A percentile compares a stretch with the other conserved stretches of the same genome.
These are phyloP conservation scores for Thinocorus orbignyianus DNA, from an alignment of 2,113 vertebrate species.

Conservation along the genomic window DNA sequence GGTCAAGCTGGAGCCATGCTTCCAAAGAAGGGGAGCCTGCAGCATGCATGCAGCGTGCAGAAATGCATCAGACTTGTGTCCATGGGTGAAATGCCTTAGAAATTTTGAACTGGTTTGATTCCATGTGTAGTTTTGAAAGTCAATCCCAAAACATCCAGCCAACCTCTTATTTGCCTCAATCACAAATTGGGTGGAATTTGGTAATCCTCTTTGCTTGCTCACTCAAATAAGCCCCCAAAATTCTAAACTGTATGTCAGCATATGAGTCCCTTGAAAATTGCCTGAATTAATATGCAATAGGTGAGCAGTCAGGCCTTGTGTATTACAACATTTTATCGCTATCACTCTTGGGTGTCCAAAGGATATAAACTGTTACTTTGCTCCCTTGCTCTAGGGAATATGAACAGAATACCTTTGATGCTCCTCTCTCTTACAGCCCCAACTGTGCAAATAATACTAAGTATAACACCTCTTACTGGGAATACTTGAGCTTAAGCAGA, in stretches of 20 bases:
- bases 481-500: neutral
- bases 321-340: neutral
- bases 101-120: neutral
- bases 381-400: neutral
- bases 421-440: neutral
- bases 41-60: constrained; percentile 53
- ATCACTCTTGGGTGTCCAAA: neutral
- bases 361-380: neutral
- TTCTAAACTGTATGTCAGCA: neutral
- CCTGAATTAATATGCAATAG: neutral
- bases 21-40: constrained; percentile 12
- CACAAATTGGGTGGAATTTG: neutral
- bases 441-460: neutral
- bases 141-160: neutral
- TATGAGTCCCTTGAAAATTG: neutral
- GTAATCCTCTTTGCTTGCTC: neutral
- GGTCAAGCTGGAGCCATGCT: constrained; percentile 47
- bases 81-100: constrained; percentile 38
- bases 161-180: neutral
- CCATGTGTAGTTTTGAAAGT: neutral
- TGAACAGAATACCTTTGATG: neutral
- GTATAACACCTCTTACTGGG: neutral
- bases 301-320: neutral
- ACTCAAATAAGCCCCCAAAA: neutral
- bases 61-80: constrained; percentile 27